Evolutionary conservation across 2,888 invertebrate species (phyloP).

Genomic region (Morpho achilles): DNA sequence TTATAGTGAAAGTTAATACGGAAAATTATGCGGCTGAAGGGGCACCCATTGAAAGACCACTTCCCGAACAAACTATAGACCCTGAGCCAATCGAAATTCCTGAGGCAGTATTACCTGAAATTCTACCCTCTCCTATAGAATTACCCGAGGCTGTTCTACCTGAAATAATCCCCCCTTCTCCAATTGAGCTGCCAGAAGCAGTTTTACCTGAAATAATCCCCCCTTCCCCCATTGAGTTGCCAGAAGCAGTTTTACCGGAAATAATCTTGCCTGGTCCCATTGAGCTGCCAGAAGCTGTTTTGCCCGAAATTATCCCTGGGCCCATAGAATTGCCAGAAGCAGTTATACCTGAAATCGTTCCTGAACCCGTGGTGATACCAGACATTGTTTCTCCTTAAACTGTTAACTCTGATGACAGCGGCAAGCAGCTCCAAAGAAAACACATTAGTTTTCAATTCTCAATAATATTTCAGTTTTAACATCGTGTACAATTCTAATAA

Average conservation of each 20-base stretch:
- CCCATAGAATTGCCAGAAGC: neutral
- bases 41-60: neutral
- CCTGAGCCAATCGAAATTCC: neutral
- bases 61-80: neutral
- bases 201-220: constrained; percentile 6
- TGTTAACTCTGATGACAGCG: neutral
- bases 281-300: neutral
- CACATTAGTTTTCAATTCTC: no score
- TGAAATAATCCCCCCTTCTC: neutral
- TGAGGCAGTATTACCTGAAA: constrained; percentile 9
- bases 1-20: constrained; percentile 47
- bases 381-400: neutral
- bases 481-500: no score
- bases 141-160: constrained; percentile 4
- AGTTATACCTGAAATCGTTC: neutral
- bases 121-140: neutral
- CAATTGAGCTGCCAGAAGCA: neutral
- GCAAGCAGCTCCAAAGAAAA: neutral
- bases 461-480: no score
- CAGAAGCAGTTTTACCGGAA: constrained; percentile 2
- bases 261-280: neutral
- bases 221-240: neutral
- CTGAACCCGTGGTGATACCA: neutral
- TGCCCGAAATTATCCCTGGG: neutral
- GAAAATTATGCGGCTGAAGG: constrained; percentile 15